These are phyloP conservation scores for Medauroidea extradentata DNA, from an alignment of 1,140 invertebrate species.

Conservation along the genomic window DNA sequence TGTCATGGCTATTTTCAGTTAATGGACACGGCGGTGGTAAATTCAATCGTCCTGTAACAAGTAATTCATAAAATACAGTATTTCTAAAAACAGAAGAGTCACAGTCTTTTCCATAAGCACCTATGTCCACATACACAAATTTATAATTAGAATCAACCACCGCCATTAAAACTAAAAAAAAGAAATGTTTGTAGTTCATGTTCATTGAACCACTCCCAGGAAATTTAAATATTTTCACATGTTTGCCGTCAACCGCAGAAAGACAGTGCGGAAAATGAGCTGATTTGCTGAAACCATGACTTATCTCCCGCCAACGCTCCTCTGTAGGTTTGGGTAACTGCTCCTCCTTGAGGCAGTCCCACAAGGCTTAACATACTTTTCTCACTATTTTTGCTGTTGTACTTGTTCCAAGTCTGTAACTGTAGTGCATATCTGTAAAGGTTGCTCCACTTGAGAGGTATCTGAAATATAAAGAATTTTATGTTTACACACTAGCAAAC, in stretches of 20 bases:
- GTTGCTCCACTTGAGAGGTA: slow-evolving; percentile 9
- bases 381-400: neutral
- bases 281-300: neutral
- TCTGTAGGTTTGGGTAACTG: slow-evolving; percentile 3
- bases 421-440: neutral
- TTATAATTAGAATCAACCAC: slow-evolving; percentile 37
- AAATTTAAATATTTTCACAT: slow-evolving; percentile 25
- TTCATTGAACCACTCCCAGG: slow-evolving; percentile 31
- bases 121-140: too few relatives aligned
- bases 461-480: slow-evolving; percentile 24
- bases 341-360: neutral
- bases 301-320: neutral
- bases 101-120: too few relatives aligned
- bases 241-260: slow-evolving; percentile 35
- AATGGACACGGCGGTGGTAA: too few relatives aligned
- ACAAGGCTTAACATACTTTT: neutral
- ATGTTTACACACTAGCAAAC: neutral
- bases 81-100: too few relatives aligned
- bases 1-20: too few relatives aligned
- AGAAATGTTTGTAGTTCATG: slow-evolving; percentile 34
- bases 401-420: neutral
- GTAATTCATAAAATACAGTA: too few relatives aligned
- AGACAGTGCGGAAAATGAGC: slow-evolving; percentile 3
- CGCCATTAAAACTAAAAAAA: slow-evolving; percentile 40
- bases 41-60: too few relatives aligned